These are phyloP conservation scores for Iphiclides podalirius DNA, from an alignment of 2,888 invertebrate species.

Conservation along the genomic window DNA sequence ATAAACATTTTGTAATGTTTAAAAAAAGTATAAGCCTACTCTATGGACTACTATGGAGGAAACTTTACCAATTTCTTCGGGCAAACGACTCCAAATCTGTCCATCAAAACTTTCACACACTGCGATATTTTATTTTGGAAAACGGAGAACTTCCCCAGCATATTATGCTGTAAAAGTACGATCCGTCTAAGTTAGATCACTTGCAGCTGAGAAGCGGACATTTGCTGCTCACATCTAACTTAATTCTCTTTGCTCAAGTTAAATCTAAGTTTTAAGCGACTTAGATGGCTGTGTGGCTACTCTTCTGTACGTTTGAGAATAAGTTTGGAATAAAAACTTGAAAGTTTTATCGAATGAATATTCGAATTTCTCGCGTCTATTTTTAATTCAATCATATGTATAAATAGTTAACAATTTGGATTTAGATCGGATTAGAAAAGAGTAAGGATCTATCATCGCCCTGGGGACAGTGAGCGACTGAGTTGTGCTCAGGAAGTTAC, in stretches of 20 bases:
- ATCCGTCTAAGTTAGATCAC: slow-evolving; percentile 62
- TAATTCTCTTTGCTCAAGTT: slow-evolving; percentile 1
- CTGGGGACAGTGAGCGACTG: too few species aligned
- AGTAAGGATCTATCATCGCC: too few species aligned
- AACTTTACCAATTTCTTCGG: slow-evolving; percentile 12
- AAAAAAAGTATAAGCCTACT: too few species aligned
- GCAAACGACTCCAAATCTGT: slow-evolving; percentile 17
- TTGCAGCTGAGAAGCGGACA: slow-evolving; percentile 32
- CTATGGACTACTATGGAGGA: neutral
- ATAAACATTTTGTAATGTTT: too few species aligned
- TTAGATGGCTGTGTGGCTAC: slow-evolving; percentile 25
- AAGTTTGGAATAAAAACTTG: too few species aligned
- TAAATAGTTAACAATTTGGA: too few species aligned
- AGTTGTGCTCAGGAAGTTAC: too few species aligned
- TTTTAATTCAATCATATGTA: too few species aligned
- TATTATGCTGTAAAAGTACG: slow-evolving; percentile 44
- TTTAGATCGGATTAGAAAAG: too few species aligned
- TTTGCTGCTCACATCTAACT: slow-evolving; percentile 7
- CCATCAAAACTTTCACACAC: slow-evolving; percentile 37
- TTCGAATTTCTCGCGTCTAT: too few species aligned
- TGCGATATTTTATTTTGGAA: slow-evolving; percentile 20
- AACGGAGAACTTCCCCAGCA: slow-evolving; percentile 29
- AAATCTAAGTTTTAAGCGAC: slow-evolving; percentile 28
- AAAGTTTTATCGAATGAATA: too few species aligned
- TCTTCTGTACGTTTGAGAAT: too few species aligned